Base-by-base conservation (phyloP, 2,113 vertebrate genomes). In the Eclectus roratus region DNA sequence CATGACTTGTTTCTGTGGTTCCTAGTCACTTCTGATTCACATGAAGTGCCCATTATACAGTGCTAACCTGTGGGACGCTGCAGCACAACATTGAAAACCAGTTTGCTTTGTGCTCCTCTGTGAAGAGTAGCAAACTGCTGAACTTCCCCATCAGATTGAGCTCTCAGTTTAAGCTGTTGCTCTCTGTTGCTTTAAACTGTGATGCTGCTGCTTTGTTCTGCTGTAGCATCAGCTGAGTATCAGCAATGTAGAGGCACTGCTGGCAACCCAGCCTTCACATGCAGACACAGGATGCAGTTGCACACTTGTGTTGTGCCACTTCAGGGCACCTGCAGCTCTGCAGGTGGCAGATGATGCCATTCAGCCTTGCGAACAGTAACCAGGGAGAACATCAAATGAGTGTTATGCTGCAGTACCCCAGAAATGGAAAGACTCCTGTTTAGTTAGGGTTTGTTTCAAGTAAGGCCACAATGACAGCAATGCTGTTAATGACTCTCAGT, bases 291-390 rank as follows among this genome's bases (percentile, higher is more conserved):
- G 53, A 43, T 56, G 33, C 88, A 85, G 88, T 80, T 97, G 85
- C 17, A 9, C 74, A 4, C 24, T 73, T 24, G n/a, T 11, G 25
- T 44, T 50, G 84, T 18, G 78, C 35, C 79, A 7, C 56, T 19
- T 8, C 24, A 3, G n/a, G 37, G 39, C 81, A 96, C 63, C 93
- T 92, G 96, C 84, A 74, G 70, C 77, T 81, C 81, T 60, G 60
- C 86, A 91, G 82, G 66, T 87, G 73, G 66, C 41, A 80, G 41
- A 49, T 89, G 41, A 52, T 41, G 79, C 84, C 65, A 37, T 68
- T 84, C 21, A 44, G 39, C 56, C 65, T 31, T 37, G 39, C 31
- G 70, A 53, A 73, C n/a, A 64, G 29, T 18, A 77, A 50, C 33
- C 2, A 3, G 20, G 35, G 33, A 49, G 56, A 89, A 39, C 41